Conservation (phyloP, 1,140 invertebrate species). For the Zaprionus nigranus region DNA sequence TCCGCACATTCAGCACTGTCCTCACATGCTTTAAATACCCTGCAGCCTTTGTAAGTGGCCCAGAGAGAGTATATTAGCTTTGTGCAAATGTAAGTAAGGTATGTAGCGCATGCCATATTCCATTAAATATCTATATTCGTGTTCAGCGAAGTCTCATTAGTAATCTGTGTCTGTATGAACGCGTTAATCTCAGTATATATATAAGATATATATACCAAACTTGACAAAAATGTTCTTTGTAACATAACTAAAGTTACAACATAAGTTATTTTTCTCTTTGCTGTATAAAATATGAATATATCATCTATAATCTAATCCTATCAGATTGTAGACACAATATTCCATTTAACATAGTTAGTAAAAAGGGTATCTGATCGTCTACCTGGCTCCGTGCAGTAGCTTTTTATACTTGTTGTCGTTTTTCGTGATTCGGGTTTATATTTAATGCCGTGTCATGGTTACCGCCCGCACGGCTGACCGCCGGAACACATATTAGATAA, state of each 20-base stretch:
- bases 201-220: not conserved
- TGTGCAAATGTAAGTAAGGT: not conserved
- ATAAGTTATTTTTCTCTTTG: too few species aligned
- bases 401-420: slow-evolving; percentile 8
- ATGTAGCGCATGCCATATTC: too few species aligned
- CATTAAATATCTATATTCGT: too few species aligned
- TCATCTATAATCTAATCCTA: too few species aligned
- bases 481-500: slow-evolving; percentile 60
- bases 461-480: slow-evolving; percentile 54
- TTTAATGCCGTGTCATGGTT: slow-evolving; percentile 58
- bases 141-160: too few species aligned
- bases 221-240: not conserved
- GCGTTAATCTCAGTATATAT: not conserved
- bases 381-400: not conserved
- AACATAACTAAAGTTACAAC: not conserved
- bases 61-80: not conserved
- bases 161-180: not conserved
- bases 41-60: not conserved
- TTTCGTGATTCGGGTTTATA: slow-evolving; percentile 42
- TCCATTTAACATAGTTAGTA: not conserved
- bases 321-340: not conserved
- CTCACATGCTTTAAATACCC: not conserved
- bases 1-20: not conserved
- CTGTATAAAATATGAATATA: too few species aligned
- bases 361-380: not conserved